Percentiles rank a stretch among this genome's conserved stretches.
Conservation (phyloP, 1,140 invertebrate species). For the Nephotettix cincticeps region DNA sequence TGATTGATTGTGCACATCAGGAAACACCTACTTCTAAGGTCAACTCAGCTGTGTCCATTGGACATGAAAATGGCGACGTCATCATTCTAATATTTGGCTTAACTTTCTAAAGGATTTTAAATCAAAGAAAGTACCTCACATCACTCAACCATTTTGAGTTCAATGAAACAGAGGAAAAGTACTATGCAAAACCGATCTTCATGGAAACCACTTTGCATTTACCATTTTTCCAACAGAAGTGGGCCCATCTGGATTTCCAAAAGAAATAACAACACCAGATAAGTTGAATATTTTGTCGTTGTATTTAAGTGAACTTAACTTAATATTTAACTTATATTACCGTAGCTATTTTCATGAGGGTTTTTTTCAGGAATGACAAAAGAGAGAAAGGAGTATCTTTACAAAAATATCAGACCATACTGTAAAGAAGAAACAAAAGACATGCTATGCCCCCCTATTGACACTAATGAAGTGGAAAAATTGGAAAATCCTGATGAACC, state of each 20-base stretch:
- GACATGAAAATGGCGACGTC: slow-evolving; percentile 21
- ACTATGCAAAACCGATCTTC: not conserved
- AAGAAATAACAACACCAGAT: not conserved
- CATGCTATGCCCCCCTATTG: not conserved
- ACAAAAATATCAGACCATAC: slow-evolving; percentile 19
- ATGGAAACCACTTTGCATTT: slow-evolving; percentile 8
- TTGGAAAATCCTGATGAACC: no score
- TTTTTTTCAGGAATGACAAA: slow-evolving; percentile 9
- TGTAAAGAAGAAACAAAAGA: slow-evolving; percentile 19
- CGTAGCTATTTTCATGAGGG: not conserved
- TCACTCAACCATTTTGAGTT: slow-evolving; percentile 21
- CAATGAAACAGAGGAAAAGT: slow-evolving; percentile 14
- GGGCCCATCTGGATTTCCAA: slow-evolving; percentile 1
- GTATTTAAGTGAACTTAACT: not conserved
- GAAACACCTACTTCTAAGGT: slow-evolving; percentile 23
- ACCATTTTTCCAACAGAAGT: not conserved
- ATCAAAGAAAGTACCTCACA: slow-evolving; percentile 22
- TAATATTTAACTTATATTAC: not conserved
- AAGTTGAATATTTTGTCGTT: not conserved
- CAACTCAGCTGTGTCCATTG: slow-evolving; percentile 14
- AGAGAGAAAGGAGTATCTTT: slow-evolving; percentile 16
- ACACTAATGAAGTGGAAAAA: not conserved
- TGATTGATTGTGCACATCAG: slow-evolving; percentile 21
- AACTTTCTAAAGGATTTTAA: slow-evolving; percentile 8
- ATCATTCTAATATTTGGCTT: slow-evolving; percentile 21